Evolutionary conservation across 1,140 invertebrate genomes (phyloP).

Genomic region (Bilobella aurantiaca): DNA sequence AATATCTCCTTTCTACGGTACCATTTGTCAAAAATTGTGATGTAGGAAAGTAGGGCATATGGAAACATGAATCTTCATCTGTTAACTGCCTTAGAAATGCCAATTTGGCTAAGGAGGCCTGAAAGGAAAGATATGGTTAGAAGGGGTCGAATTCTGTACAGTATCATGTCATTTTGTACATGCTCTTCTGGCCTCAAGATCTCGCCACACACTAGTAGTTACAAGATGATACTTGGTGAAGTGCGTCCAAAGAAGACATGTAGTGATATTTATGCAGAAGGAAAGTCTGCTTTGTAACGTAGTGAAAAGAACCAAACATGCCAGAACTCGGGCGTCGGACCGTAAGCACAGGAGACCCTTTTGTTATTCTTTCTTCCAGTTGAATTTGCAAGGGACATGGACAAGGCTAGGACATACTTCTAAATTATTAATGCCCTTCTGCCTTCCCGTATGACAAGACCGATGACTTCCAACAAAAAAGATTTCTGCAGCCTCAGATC

Average conservation of each 20-base stretch:
- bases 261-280: too few relatives aligned
- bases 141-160: not conserved
- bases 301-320: too few relatives aligned
- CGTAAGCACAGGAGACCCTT: too few relatives aligned
- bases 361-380: conserved; percentile 1
- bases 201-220: too few relatives aligned
- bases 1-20: not conserved
- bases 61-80: conserved; percentile 1
- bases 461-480: conserved; percentile 11
- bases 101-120: not conserved
- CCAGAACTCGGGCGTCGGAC: too few relatives aligned
- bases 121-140: not conserved
- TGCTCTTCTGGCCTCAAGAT: too few relatives aligned
- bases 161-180: not conserved
- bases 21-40: conserved; percentile 6
- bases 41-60: not conserved
- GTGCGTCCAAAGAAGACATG: too few relatives aligned
- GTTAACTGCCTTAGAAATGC: not conserved
- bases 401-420: conserved; percentile 5
- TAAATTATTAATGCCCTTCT: conserved; percentile 22
- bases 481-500: not conserved
- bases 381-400: not conserved
- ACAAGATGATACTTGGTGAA: too few relatives aligned
- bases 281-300: too few relatives aligned
- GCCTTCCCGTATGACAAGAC: conserved; percentile 14